These are phyloP conservation scores for Grantiella picta DNA, from an alignment of 2,113 vertebrate genomes.

Conservation along the genomic window DNA sequence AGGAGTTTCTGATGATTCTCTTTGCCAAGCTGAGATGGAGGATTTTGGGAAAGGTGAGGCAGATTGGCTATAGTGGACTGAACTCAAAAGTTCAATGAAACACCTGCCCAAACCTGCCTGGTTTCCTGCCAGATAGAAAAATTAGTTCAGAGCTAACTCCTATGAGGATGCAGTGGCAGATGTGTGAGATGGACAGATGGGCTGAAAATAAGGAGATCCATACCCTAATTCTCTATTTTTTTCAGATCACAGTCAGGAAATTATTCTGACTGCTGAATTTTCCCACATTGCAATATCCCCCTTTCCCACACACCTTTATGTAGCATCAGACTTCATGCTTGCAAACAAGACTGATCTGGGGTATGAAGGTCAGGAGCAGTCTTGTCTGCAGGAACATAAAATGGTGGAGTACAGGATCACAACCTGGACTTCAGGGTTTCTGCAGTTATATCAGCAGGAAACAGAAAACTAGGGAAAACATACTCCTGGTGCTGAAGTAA, in stretches of 20 bases:
- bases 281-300: background rate
- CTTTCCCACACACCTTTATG: background rate
- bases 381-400: background rate
- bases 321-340: background rate
- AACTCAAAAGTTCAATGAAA: background rate
- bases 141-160: background rate
- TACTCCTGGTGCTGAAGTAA: background rate
- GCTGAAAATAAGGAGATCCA: background rate
- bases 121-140: background rate
- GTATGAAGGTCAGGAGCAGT: background rate
- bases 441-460: background rate
- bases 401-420: background rate
- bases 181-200: background rate
- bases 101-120: background rate
- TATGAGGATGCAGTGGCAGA: background rate
- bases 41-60: background rate
- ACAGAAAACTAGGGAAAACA: background rate
- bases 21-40: background rate
- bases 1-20: background rate
- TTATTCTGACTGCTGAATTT: background rate
- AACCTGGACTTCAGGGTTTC: background rate
- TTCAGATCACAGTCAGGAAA: background rate
- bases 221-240: background rate
- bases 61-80: background rate
- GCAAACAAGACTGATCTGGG: background rate